These are phyloP conservation scores for Rhabdomys dilectus DNA, from an alignment of 2,113 vertebrate genomes.

Conservation along the genomic window DNA sequence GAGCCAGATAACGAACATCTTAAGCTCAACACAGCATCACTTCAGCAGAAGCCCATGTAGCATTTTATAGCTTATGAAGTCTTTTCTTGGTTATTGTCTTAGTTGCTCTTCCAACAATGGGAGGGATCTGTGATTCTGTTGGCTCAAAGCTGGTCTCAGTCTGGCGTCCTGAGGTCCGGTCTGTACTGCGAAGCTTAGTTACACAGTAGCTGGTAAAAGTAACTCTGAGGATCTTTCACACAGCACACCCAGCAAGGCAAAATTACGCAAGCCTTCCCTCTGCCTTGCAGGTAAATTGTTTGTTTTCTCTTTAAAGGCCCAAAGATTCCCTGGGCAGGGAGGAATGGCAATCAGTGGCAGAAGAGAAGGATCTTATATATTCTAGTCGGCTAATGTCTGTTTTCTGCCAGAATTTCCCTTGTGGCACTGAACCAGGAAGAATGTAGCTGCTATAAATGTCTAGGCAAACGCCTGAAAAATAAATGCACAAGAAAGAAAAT, in stretches of 20 bases:
- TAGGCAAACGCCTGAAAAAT: constrained; percentile 63
- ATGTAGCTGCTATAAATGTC: constrained; percentile 65
- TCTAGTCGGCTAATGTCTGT: constrained; percentile 59
- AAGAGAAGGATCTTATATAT: constrained; percentile 65
- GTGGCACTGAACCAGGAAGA: constrained; percentile 65
- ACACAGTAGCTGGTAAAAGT: not conserved
- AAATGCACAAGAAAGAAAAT: constrained; percentile 73
- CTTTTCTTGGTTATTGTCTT: not conserved
- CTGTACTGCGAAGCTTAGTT: not conserved
- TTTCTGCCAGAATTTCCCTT: constrained; percentile 52
- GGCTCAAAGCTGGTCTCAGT: not conserved
- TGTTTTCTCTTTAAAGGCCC: constrained; percentile 67
- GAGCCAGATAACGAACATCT: not conserved
- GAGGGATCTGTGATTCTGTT: not conserved
- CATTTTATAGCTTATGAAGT: not conserved
- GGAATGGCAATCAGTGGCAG: constrained; percentile 52
- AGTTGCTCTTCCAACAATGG: constrained; percentile 15
- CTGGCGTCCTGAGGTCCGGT: not conserved
- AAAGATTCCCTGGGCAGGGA: constrained; percentile 50
- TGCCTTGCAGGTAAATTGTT: constrained; percentile 59
- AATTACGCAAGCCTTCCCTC: not conserved
- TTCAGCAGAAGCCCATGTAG: not conserved
- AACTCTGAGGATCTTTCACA: not conserved
- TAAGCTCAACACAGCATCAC: not conserved
- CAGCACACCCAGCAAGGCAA: not conserved